Percentiles rank a stretch among this genome's conserved stretches.
phyloP scores from a whole-genome alignment of 2,888 invertebrate species.

The Tachystola acroxantha region DNA sequence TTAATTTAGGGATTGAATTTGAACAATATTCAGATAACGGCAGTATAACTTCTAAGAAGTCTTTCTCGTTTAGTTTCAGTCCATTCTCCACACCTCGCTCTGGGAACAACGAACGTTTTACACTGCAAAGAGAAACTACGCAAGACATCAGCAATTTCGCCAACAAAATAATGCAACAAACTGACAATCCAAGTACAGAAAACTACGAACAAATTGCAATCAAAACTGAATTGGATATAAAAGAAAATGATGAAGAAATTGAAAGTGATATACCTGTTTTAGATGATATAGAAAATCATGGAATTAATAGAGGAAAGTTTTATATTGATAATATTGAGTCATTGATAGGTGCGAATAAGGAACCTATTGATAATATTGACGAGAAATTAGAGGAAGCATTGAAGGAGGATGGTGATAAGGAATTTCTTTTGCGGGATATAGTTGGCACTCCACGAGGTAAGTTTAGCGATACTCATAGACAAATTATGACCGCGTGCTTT shows the following conservation, averaged over 20 bases:
- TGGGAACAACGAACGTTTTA: slow-evolving; percentile 35
- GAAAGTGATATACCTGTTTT: neutral
- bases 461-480: too few species aligned
- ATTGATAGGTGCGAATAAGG: slow-evolving; percentile 2
- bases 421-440: slow-evolving; percentile 44
- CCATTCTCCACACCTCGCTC: slow-evolving; percentile 51
- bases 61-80: slow-evolving; percentile 46
- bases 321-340: neutral
- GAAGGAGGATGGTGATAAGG: slow-evolving; percentile 28
- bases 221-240: too few species aligned
- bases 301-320: neutral
- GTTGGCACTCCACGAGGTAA: slow-evolving; percentile 51
- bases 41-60: too few species aligned
- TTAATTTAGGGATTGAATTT: too few species aligned
- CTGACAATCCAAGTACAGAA: too few species aligned
- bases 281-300: neutral
- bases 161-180: neutral
- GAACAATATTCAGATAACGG: too few species aligned
- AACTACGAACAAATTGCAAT: too few species aligned
- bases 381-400: slow-evolving; percentile 52
- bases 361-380: slow-evolving; percentile 31
- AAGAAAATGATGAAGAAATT: too few species aligned
- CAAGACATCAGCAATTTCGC: slow-evolving; percentile 8
- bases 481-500: too few species aligned
- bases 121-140: too few species aligned